Evolutionary conservation across 1,140 invertebrate genomes (phyloP).

Genomic region (Zaprionus davidi): DNA sequence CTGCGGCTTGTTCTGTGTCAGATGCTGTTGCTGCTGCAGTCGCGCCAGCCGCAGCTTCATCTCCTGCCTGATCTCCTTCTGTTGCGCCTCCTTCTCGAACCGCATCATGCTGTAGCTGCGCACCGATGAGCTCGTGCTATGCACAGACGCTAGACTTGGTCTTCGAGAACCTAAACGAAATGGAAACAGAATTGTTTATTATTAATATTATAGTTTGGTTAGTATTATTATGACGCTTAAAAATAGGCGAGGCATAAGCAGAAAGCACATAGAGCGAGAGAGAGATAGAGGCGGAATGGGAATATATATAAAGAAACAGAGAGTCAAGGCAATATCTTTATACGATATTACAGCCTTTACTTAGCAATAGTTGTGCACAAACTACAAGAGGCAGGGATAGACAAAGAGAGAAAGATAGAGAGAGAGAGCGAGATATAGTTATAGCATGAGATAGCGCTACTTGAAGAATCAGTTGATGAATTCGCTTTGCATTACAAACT

Average conservation of each 20-base stretch:
- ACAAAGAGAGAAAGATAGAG: neutral
- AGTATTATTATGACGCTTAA: neutral
- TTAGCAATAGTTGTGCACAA: slow-evolving; percentile 22
- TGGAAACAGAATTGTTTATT: neutral
- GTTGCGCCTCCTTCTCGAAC: slow-evolving; percentile 90
- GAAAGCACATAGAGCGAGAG: slow-evolving; percentile 45
- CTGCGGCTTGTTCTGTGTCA: slow-evolving; percentile 80
- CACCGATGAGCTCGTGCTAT: slow-evolving; percentile 91
- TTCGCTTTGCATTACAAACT: neutral
- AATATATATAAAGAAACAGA: neutral
- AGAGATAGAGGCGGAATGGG: slow-evolving; percentile 15
- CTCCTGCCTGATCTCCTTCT: slow-evolving; percentile 90
- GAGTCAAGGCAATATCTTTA: neutral
- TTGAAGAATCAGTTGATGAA: neutral
- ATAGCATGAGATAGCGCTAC: neutral
- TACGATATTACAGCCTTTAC: neutral
- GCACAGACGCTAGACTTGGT: slow-evolving; percentile 91
- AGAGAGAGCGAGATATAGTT: neutral
- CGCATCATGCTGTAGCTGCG: slow-evolving; percentile 91
- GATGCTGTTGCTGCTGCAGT: slow-evolving; percentile 84
- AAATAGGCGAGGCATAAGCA: slow-evolving; percentile 44
- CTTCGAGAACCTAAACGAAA: slow-evolving; percentile 89
- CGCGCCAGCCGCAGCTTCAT: slow-evolving; percentile 90
- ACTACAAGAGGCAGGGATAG: neutral
- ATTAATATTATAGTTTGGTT: neutral